A percentile compares a stretch with the other conserved stretches of the same genome.
phyloP scores from a whole-genome alignment of 2,113 vertebrate species.

The Protobothrops flavoviridis region DNA sequence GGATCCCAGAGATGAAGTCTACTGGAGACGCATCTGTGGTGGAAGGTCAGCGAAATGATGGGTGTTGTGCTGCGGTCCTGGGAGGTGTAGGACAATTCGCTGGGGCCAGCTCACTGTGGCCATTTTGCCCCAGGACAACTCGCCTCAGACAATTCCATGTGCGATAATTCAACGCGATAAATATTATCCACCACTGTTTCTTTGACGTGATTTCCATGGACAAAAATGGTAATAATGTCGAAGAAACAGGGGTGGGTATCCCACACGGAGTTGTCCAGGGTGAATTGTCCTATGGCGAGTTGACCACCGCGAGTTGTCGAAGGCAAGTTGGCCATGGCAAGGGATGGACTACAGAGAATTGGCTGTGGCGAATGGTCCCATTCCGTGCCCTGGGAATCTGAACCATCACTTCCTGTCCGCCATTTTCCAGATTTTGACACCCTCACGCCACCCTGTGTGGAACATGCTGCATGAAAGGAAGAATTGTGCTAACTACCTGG shows the following conservation, averaged over 20 bases:
- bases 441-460: background rate
- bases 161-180: background rate
- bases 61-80: background rate
- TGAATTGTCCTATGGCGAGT: background rate
- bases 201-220: background rate
- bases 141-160: background rate
- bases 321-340: too few relatives aligned
- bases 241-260: background rate
- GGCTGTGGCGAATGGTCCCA: background rate
- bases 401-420: background rate
- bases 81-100: too few relatives aligned
- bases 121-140: too few relatives aligned
- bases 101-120: background rate
- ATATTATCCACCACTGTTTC: background rate
- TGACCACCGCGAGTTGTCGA: accelerated
- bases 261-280: background rate
- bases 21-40: too few relatives aligned
- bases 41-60: background rate
- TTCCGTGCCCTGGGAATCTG: background rate
- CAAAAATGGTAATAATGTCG: background rate
- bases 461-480: background rate
- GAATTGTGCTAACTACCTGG: background rate
- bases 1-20: background rate
- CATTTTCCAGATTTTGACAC: background rate
- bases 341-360: background rate